Percentiles rank a stretch among this genome's conserved stretches.
phyloP scores from a whole-genome alignment of 2,888 invertebrate species.

The Empis livida region DNA sequence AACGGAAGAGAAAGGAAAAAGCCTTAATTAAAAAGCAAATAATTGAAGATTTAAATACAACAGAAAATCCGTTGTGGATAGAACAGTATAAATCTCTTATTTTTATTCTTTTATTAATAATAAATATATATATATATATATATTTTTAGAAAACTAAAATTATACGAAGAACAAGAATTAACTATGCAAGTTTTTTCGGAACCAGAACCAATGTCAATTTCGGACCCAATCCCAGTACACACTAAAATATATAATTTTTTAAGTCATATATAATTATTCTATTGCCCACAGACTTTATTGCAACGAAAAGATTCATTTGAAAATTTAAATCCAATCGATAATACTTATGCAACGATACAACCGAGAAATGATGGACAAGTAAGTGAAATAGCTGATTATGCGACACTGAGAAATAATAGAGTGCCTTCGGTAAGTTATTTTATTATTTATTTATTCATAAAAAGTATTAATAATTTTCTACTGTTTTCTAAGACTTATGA shows the following conservation, averaged over 20 bases:
- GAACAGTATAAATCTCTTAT: slow-evolving; percentile 55
- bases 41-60: slow-evolving; percentile 74
- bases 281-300: slow-evolving; percentile 24
- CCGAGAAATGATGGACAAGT: slow-evolving; percentile 30
- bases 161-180: slow-evolving; percentile 84
- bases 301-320: slow-evolving; percentile 31
- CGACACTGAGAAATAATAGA: slow-evolving; percentile 33
- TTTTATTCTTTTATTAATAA: slow-evolving; percentile 1
- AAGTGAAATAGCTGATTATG: slow-evolving; percentile 35
- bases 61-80: slow-evolving; percentile 86
- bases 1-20: slow-evolving; percentile 63
- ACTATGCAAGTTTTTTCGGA: slow-evolving; percentile 87
- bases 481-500: slow-evolving; percentile 28
- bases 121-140: slow-evolving; percentile 6
- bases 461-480: not conserved
- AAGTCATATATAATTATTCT: not conserved
- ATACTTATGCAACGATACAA: slow-evolving; percentile 36
- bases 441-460: not conserved
- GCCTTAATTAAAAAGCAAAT: slow-evolving; percentile 71
- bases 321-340: slow-evolving; percentile 32
- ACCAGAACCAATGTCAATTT: slow-evolving; percentile 43
- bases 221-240: slow-evolving; percentile 27
- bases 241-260: not conserved
- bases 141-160: slow-evolving; percentile 56
- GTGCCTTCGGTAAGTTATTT: slow-evolving; percentile 29